Evolutionary conservation across 2,888 invertebrate genomes (phyloP).

Genomic region (Drosophila algonquin): DNA sequence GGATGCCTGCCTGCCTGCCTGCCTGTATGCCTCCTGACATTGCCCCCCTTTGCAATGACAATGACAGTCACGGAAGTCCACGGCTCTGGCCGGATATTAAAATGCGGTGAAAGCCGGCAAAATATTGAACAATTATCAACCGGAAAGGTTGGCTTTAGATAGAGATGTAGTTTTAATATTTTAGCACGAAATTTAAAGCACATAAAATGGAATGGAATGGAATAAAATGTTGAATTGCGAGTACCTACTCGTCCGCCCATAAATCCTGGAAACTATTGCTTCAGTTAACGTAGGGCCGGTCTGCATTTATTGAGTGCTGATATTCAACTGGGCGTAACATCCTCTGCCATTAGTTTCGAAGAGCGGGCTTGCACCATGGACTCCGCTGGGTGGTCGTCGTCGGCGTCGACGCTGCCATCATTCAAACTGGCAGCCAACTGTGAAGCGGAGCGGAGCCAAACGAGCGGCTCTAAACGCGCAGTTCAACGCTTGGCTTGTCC

Average conservation of each 20-base stretch:
- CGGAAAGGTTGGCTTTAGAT: conserved; percentile 6
- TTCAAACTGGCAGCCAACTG: conserved; percentile 77
- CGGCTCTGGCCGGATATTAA: conserved; percentile 62
- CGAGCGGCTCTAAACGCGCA: conserved; percentile 75
- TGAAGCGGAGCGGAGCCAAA: conserved; percentile 70
- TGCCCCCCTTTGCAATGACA: conserved; percentile 72
- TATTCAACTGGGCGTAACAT: conserved; percentile 70
- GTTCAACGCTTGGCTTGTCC: conserved; percentile 70
- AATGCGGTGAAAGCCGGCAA: conserved; percentile 51
- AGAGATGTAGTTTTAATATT: background rate
- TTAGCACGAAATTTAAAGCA: background rate
- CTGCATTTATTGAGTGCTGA: conserved; percentile 39
- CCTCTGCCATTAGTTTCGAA: conserved; percentile 67
- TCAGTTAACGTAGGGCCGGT: conserved; percentile 2
- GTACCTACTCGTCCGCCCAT: background rate
- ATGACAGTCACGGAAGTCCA: conserved; percentile 57
- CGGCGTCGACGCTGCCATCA: conserved; percentile 50
- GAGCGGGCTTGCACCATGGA: conserved; percentile 61
- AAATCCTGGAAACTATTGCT: background rate
- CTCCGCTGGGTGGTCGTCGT: conserved; percentile 39
- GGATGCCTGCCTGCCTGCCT: conserved; percentile 50
- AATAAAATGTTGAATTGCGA: background rate
- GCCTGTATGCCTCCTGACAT: conserved; percentile 61
- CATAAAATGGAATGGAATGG: background rate
- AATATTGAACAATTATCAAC: conserved; percentile 59